phyloP scores from a whole-genome alignment of 1,140 invertebrate species.

The Bombus pascuorum region DNA sequence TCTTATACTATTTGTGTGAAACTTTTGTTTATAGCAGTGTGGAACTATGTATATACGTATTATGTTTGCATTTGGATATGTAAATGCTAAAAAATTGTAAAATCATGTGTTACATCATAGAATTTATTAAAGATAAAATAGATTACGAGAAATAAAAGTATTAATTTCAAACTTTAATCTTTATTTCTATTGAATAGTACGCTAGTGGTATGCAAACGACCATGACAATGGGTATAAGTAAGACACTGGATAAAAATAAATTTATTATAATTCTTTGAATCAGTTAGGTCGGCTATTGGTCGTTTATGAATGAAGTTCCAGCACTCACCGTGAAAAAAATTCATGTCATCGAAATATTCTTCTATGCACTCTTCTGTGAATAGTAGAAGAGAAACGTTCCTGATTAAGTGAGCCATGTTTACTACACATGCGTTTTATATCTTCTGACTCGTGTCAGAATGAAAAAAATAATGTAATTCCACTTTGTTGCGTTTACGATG shows the following conservation, averaged over 20 bases:
- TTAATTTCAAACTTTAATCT: not conserved
- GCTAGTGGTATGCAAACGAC: too few relatives aligned
- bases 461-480: not conserved
- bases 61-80: not conserved
- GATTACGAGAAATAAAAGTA: not conserved
- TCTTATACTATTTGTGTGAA: not conserved
- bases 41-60: not conserved
- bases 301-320: conserved; percentile 39
- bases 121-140: not conserved
- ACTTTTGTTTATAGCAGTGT: not conserved
- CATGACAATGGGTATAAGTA: too few relatives aligned
- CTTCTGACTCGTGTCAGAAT: not conserved
- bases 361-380: conserved; percentile 88
- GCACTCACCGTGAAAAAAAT: conserved; percentile 89
- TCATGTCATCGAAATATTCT: conserved; percentile 89
- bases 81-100: not conserved
- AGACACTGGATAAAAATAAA: not conserved
- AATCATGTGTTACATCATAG: not conserved
- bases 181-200: not conserved
- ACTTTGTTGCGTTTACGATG: too few relatives aligned
- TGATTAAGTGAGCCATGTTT: conserved; percentile 40
- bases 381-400: conserved; percentile 82
- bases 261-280: not conserved
- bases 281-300: not conserved
- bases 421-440: not conserved